phyloP scores from a whole-genome alignment of 1,140 invertebrate species.

The Drosophila bocqueti region DNA sequence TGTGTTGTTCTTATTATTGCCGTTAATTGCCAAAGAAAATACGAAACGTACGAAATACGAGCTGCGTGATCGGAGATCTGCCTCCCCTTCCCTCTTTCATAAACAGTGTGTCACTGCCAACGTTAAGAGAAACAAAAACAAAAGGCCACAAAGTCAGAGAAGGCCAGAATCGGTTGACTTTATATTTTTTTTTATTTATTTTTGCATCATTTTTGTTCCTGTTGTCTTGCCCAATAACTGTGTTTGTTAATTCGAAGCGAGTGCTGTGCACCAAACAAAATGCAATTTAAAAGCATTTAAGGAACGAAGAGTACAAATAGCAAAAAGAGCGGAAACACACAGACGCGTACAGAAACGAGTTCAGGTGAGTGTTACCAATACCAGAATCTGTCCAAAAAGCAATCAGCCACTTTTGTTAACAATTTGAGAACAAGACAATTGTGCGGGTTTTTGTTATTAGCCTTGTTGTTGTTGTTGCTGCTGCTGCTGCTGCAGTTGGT shows the following conservation, averaged over 20 bases:
- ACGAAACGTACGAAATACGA: conserved; percentile 20
- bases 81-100: neutral
- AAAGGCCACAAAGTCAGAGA: conserved; percentile 29
- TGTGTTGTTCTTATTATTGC: conserved; percentile 28
- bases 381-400: conserved; percentile 36
- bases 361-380: conserved; percentile 43
- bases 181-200: conserved; percentile 12
- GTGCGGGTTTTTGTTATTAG: conserved; percentile 23
- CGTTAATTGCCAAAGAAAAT: conserved; percentile 45
- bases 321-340: conserved; percentile 38
- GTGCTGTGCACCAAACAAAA: conserved; percentile 50
- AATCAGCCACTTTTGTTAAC: conserved; percentile 34
- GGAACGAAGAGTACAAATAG: conserved; percentile 28
- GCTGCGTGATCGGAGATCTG: conserved; percentile 23
- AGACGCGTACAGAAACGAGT: conserved; percentile 42
- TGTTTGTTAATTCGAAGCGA: conserved; percentile 15
- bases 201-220: conserved; percentile 24
- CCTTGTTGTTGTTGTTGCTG: neutral
- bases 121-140: conserved; percentile 20
- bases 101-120: conserved; percentile 17
- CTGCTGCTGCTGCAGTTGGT: conserved; percentile 20
- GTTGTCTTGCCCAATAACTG: conserved; percentile 21
- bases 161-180: conserved; percentile 23
- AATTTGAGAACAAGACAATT: conserved; percentile 28
- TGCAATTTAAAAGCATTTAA: conserved; percentile 54